Conservation (phyloP, 2,797 vertebrate species). For the Sebastes dallii region DNA sequence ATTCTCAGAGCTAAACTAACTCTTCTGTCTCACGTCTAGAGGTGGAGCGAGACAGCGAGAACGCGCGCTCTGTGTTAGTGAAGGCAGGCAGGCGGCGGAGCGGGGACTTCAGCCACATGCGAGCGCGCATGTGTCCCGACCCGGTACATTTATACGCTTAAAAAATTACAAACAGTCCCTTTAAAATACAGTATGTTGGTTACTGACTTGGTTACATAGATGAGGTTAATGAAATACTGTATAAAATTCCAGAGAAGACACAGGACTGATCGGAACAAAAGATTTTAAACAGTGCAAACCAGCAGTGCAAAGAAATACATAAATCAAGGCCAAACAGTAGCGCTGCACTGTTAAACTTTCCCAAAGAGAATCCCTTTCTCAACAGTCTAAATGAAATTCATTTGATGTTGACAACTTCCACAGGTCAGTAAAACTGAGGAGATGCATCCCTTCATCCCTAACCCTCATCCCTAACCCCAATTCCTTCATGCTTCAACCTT, state of each 20-base stretch:
- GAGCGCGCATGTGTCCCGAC: too few species aligned
- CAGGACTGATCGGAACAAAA: background rate
- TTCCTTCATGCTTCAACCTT: too few species aligned
- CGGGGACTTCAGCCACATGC: too few species aligned
- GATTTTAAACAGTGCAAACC: background rate
- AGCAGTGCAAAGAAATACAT: background rate
- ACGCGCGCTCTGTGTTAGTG: too few species aligned
- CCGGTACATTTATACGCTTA: too few species aligned
- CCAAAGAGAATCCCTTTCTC: background rate
- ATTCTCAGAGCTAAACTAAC: too few species aligned
- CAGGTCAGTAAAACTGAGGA: background rate
- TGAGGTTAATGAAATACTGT: background rate
- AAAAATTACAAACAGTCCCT: background rate
- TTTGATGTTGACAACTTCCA: background rate
- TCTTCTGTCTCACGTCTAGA: too few species aligned
- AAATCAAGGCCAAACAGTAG: background rate
- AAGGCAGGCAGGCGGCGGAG: too few species aligned
- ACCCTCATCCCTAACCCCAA: too few species aligned
- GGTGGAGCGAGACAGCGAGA: too few species aligned
- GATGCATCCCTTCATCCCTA: background rate
- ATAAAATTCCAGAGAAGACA: background rate
- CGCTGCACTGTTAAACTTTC: background rate
- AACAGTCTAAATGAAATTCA: background rate
- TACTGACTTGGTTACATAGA: slow-evolving; percentile 1
- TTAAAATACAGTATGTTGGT: slow-evolving; percentile 7